A percentile compares a stretch with the other conserved stretches of the same genome.
Conservation (phyloP, 2,888 invertebrate genomes). For the Sylvicola cinctus region DNA sequence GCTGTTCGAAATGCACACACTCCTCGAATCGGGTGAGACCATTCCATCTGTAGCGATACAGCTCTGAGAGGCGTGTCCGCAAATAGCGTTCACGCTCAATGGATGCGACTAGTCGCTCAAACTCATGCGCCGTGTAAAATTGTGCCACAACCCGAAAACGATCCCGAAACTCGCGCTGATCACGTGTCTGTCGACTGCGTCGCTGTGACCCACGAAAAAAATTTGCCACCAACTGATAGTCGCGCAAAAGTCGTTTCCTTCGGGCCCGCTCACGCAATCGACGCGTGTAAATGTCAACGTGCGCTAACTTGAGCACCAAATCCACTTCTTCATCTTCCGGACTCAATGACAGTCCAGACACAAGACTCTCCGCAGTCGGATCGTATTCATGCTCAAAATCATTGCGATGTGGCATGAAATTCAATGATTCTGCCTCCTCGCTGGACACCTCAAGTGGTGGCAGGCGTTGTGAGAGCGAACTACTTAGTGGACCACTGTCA, state of each 20-base stretch:
- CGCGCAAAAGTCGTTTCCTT: slow-evolving; percentile 73
- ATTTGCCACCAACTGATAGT: slow-evolving; percentile 73
- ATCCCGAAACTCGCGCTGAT: slow-evolving; percentile 48
- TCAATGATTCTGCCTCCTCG: slow-evolving; percentile 73
- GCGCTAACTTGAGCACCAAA: slow-evolving; percentile 70
- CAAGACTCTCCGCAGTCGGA: slow-evolving; percentile 73
- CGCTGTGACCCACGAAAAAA: slow-evolving; percentile 46
- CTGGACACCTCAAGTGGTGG: slow-evolving; percentile 61
- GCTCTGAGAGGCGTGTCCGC: slow-evolving; percentile 59
- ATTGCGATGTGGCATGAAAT: slow-evolving; percentile 89
- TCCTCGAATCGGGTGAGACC: slow-evolving; percentile 70
- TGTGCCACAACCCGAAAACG: slow-evolving; percentile 70
- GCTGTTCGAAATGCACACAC: slow-evolving; percentile 72
- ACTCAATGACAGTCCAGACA: slow-evolving; percentile 64
- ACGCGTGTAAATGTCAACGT: slow-evolving; percentile 80
- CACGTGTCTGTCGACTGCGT: slow-evolving; percentile 20
- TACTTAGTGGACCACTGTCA: slow-evolving; percentile 60
- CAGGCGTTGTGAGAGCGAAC: slow-evolving; percentile 40
- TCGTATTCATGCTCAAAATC: slow-evolving; percentile 94
- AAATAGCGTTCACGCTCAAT: slow-evolving; percentile 70
- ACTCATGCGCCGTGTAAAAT: slow-evolving; percentile 71
- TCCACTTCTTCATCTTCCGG: slow-evolving; percentile 81
- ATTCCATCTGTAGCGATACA: slow-evolving; percentile 64
- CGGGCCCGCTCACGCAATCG: slow-evolving; percentile 67
- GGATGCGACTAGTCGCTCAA: slow-evolving; percentile 56